Evolutionary conservation across 2,888 invertebrate species (phyloP), one percentile per base, ranked within the genome.

Genomic region (Luperina nickerlii): DNA sequence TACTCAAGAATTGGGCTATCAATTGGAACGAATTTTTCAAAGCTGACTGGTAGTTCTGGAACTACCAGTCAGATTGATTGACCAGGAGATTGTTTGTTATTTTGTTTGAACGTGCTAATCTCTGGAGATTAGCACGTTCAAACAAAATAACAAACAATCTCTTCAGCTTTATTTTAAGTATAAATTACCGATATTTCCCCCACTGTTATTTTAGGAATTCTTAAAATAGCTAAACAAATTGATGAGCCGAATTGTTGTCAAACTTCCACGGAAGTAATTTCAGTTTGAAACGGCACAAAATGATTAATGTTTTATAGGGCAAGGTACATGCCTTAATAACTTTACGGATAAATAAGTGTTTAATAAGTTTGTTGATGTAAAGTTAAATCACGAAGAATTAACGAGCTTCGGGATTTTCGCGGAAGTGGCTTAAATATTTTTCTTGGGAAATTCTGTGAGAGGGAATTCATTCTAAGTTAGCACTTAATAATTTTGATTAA

Each of bases 281-380:
- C 48, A 80, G 69, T 80, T 82, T n/a, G 24, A 27, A 68, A 74
- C 72, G 69, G 71, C 65, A 63, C 63, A 51, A 63, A 57, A 83
- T 84, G 87, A 84, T 86, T 86, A 51, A 86, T 83, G 79, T 51
- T 75, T n/a, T 24, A 38, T 48, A 60, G 24, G 38, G 48, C 57
- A 62, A 78, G 27, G 27, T 48, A 24, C 11, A 67, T 71, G 9
- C 8, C 13, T 66, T 42, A 48, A 48, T 62, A 51, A 48, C 38
- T 73, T 70, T 27, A 11, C 3, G 24, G 38, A 79, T 73, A 83
- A 83, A 73, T 45, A 82, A 72, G n/a, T 68, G 13, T 67, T 63
- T 66, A 57, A n/a, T 38, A 48, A 63, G 11, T 60, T 73, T 38
- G 15, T 63, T 62, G 20, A 15, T 70, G 8, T 27, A 27, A 78